These are phyloP conservation scores for Zophobas morio DNA, from an alignment of 1,140 invertebrate genomes.

Conservation along the genomic window DNA sequence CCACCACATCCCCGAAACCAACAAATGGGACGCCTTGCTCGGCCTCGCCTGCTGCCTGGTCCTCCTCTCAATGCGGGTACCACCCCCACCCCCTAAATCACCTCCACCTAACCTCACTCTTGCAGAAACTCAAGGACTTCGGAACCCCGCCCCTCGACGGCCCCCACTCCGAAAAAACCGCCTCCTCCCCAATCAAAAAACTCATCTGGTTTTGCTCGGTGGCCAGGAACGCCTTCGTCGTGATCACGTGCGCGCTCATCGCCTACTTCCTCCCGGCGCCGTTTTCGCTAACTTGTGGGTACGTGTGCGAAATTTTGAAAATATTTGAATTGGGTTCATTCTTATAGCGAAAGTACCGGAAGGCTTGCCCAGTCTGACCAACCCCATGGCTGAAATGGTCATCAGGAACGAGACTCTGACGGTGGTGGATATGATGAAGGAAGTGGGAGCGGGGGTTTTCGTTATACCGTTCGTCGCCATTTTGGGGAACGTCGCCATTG, in stretches of 20 bases:
- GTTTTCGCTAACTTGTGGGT: slow-evolving; percentile 60
- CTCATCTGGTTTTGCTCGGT: slow-evolving; percentile 78
- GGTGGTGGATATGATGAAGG: slow-evolving; percentile 75
- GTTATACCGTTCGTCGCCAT: slow-evolving; percentile 85
- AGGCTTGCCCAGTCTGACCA: slow-evolving; percentile 70
- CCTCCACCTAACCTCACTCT: slow-evolving; percentile 38
- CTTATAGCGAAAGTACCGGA: slow-evolving; percentile 69
- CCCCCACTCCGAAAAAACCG: slow-evolving; percentile 11
- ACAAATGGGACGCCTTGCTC: slow-evolving; percentile 74
- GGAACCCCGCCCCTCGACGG: slow-evolving; percentile 54
- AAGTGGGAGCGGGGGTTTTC: slow-evolving; percentile 78
- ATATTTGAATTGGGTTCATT: slow-evolving; percentile 23
- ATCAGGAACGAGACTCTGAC: slow-evolving; percentile 71
- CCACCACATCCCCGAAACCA: slow-evolving; percentile 70
- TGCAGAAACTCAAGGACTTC: slow-evolving; percentile 63
- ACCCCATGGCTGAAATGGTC: slow-evolving; percentile 67
- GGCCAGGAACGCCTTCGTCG: slow-evolving; percentile 83
- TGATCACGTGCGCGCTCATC: slow-evolving; percentile 76
- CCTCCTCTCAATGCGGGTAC: slow-evolving; percentile 76
- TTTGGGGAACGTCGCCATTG: slow-evolving; percentile 88
- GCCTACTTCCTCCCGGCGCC: slow-evolving; percentile 70
- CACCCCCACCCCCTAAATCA: slow-evolving; percentile 6
- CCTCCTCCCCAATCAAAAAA: slow-evolving; percentile 67
- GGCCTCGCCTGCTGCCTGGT: slow-evolving; percentile 76
- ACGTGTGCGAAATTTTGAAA: slow-evolving; percentile 12